phyloP scores from a whole-genome alignment of 1,140 invertebrate genomes.

The Papilio machaon region DNA sequence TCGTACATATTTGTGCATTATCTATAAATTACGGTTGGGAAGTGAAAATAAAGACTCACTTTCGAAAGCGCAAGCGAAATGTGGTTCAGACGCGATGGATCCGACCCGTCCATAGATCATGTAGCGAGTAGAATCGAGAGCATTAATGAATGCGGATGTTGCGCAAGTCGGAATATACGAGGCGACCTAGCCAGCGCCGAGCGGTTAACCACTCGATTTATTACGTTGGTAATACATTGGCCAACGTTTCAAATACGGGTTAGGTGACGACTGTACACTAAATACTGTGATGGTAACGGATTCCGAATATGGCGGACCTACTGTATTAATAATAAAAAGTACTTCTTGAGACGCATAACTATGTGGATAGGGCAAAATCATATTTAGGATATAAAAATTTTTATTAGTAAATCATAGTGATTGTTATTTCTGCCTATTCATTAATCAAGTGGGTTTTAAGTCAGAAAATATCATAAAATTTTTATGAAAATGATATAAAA shows the following conservation, averaged over 20 bases:
- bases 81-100: conserved; percentile 54
- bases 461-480: no score
- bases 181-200: conserved; percentile 38
- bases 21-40: conserved; percentile 69
- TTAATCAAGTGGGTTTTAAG: neutral
- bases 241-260: conserved; percentile 41
- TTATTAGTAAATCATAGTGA: neutral
- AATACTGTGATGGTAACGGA: neutral
- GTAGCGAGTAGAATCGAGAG: conserved; percentile 41
- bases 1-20: conserved; percentile 31
- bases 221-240: conserved; percentile 43
- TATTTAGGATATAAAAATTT: neutral
- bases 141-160: conserved; percentile 44
- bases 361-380: neutral
- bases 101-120: conserved; percentile 57
- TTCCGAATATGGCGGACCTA: neutral
- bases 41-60: conserved; percentile 79
- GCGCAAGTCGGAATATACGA: conserved; percentile 38
- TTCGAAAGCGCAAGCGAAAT: conserved; percentile 74
- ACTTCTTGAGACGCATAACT: neutral
- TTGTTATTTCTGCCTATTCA: neutral
- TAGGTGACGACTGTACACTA: conserved; percentile 22
- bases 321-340: neutral
- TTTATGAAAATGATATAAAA: no score
- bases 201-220: conserved; percentile 44